phyloP scores from a whole-genome alignment of 2,797 vertebrate species.

The Cottoperca gobio region DNA sequence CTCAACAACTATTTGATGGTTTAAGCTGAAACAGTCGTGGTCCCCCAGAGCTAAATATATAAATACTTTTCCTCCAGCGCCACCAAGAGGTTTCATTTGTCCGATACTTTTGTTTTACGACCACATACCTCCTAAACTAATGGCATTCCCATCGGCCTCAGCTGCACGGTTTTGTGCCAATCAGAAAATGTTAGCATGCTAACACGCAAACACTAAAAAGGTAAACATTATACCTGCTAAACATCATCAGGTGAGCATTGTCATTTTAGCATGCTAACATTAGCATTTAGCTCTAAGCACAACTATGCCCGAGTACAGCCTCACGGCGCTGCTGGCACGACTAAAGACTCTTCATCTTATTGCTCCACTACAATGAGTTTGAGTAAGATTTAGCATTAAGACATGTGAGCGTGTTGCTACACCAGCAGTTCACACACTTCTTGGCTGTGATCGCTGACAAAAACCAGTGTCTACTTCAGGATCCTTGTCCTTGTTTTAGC shows the following conservation, averaged over 20 bases:
- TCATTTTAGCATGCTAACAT: neutral
- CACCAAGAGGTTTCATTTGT: neutral
- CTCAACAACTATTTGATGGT: neutral
- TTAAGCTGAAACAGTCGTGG: neutral
- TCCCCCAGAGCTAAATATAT: neutral
- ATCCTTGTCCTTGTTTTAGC: no score
- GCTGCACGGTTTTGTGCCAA: neutral
- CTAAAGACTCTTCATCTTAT: neutral
- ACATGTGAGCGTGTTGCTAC: neutral
- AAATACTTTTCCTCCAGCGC: neutral
- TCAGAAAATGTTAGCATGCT: constrained; percentile 1
- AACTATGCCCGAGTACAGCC: neutral
- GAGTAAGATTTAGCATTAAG: neutral
- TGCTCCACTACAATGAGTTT: neutral
- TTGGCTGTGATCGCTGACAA: neutral
- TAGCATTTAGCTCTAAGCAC: neutral
- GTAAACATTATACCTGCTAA: neutral
- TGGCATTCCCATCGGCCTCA: neutral
- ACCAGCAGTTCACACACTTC: neutral
- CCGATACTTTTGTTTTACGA: neutral
- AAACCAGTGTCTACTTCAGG: no score
- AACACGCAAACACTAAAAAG: neutral
- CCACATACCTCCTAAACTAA: neutral
- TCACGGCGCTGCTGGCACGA: no score
- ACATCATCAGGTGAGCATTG: neutral